Evolutionary conservation across 2,888 invertebrate species (phyloP).

Genomic region (Calliopum simillimum): DNA sequence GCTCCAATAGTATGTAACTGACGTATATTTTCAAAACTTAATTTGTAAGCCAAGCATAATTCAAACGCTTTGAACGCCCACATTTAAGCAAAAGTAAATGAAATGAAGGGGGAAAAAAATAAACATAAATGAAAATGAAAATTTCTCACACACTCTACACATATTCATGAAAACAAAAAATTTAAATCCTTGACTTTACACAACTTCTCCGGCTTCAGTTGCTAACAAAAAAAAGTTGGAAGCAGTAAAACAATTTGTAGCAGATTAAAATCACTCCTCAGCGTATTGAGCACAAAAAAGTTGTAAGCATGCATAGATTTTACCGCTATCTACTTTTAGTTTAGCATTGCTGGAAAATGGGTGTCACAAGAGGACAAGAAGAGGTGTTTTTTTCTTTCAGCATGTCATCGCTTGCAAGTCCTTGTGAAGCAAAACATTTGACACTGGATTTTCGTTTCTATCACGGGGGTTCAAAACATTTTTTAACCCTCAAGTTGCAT

Average conservation of each 20-base stretch:
- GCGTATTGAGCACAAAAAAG: constrained; percentile 57
- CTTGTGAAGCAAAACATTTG: constrained; percentile 21
- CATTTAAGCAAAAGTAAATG: too few species aligned
- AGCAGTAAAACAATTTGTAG: constrained; percentile 62
- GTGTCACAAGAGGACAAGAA: too few species aligned
- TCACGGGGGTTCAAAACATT: neutral
- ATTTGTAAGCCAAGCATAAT: neutral
- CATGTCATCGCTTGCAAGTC: constrained; percentile 28
- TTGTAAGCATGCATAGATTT: constrained; percentile 9
- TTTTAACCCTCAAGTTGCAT: too few species aligned
- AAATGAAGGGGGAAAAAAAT: neutral
- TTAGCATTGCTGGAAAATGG: too few species aligned
- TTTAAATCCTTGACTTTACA: too few species aligned
- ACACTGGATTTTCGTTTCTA: constrained; percentile 8
- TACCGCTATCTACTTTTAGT: neutral
- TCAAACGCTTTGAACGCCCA: neutral
- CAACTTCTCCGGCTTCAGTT: too few species aligned
- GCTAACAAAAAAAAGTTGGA: neutral
- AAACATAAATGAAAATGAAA: constrained; percentile 9
- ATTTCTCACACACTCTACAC: neutral
- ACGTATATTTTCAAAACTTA: too few species aligned
- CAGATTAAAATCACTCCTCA: constrained; percentile 66
- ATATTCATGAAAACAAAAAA: too few species aligned
- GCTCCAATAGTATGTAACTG: too few species aligned
- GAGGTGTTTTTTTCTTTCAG: neutral